Evolutionary conservation across 2,888 invertebrate genomes (phyloP).

Genomic region (Protophormia terraenovae): DNA sequence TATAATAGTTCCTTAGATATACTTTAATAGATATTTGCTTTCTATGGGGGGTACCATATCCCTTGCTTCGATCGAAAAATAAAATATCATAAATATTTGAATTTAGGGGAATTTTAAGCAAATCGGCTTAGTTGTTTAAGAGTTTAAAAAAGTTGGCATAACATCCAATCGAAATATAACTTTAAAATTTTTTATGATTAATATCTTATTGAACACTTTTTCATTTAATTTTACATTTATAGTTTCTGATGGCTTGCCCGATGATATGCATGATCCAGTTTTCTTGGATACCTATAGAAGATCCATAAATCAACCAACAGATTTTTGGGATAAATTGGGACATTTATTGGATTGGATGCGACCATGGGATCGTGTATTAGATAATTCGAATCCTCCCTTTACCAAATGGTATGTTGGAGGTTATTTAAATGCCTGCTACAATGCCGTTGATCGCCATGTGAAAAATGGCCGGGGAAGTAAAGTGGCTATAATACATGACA

Average conservation of each 20-base stretch:
- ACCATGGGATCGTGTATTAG: conserved; percentile 92
- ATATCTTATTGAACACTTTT: no score
- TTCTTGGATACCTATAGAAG: conserved; percentile 86
- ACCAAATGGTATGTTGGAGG: conserved; percentile 95
- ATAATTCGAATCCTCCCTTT: conserved; percentile 91
- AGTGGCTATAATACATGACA: conserved; percentile 93
- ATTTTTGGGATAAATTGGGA: conserved; percentile 93
- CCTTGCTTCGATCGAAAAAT: no score
- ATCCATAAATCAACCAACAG: conserved; percentile 89
- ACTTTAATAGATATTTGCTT: no score
- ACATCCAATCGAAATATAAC: no score
- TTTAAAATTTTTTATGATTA: no score
- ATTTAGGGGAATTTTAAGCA: no score
- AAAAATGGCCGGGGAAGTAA: conserved; percentile 89
- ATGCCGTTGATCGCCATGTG: conserved; percentile 95
- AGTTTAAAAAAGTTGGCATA: no score
- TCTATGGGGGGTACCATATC: no score
- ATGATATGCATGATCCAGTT: conserved; percentile 80
- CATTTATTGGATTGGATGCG: conserved; percentile 89
- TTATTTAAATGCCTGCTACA: conserved; percentile 95
- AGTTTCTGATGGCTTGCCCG: conserved; percentile 71
- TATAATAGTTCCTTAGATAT: no score
- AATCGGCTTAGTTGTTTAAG: no score
- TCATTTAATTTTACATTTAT: not conserved
- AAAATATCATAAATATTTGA: no score